Evolutionary conservation across 2,113 vertebrate genomes (phyloP).

Genomic region (Lepus europaeus): DNA sequence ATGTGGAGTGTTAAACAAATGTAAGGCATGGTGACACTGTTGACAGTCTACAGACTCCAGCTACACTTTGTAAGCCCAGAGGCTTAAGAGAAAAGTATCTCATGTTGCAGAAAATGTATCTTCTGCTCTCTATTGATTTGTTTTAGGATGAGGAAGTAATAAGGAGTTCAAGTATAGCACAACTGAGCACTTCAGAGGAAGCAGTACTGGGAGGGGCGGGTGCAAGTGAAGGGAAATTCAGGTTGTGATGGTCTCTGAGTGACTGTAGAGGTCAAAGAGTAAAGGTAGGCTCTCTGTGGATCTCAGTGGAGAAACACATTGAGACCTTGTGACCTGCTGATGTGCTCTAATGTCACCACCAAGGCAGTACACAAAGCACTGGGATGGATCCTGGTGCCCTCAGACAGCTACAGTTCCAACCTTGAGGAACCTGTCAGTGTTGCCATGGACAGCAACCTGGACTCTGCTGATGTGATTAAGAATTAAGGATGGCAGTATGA

Average conservation of each 20-base stretch:
- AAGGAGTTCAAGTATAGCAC: no score
- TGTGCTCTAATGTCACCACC: not conserved
- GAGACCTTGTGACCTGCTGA: not conserved
- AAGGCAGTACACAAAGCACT: not conserved
- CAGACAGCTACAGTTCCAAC: not conserved
- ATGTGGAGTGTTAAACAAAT: not conserved
- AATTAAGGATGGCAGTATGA: not conserved
- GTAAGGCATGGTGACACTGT: not conserved
- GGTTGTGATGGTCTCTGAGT: not conserved
- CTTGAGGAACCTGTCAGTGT: not conserved
- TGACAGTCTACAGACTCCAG: no score
- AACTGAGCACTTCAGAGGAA: no score
- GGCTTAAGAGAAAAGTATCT: no score
- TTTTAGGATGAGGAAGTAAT: no score
- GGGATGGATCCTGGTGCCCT: not conserved
- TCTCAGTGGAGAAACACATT: constrained; percentile 26
- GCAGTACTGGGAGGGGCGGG: no score
- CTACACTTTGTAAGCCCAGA: no score
- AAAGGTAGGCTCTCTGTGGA: not conserved
- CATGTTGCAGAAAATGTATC: no score
- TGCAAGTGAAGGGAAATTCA: no score
- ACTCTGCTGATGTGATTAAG: not conserved
- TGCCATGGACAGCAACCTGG: not conserved
- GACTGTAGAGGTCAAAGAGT: not conserved
- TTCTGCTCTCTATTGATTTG: no score